Conservation (phyloP, 2,113 vertebrate genomes). For the Plecturocebus donacophilus region DNA sequence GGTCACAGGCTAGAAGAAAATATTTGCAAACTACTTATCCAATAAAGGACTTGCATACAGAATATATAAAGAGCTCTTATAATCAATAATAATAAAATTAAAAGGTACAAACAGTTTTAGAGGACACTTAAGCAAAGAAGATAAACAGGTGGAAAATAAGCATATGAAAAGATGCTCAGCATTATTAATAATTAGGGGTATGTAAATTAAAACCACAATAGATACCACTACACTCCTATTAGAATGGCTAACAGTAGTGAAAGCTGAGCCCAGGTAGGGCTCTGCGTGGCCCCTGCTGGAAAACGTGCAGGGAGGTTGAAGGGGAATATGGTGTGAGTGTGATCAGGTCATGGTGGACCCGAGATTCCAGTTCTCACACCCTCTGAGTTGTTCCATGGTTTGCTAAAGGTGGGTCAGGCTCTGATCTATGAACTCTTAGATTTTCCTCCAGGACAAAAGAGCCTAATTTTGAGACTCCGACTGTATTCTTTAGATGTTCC, state of each 20-base stretch:
- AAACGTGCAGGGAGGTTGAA: not conserved
- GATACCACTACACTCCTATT: not conserved
- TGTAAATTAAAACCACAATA: not conserved
- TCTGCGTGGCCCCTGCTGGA: too few species aligned
- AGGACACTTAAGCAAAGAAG: not conserved
- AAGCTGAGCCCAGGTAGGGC: not conserved
- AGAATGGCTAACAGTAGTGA: not conserved
- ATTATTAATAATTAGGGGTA: not conserved
- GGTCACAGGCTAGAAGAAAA: not conserved
- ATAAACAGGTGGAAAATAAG: not conserved
- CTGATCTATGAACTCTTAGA: not conserved
- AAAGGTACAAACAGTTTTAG: not conserved
- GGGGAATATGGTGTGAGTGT: not conserved
- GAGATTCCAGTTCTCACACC: not conserved
- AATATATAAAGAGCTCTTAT: not conserved
- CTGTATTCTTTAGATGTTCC: not conserved
- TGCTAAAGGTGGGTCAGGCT: not conserved
- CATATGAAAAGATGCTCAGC: not conserved
- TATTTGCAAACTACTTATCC: not conserved
- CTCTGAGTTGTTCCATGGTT: not conserved
- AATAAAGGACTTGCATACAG: not conserved
- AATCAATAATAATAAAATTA: slow-evolving; percentile 2
- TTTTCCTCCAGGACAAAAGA: not conserved
- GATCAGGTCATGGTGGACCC: not conserved
- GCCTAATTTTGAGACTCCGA: not conserved